Base-by-base conservation (phyloP, 1,140 invertebrate species). In the Zaprionus davidi region DNA sequence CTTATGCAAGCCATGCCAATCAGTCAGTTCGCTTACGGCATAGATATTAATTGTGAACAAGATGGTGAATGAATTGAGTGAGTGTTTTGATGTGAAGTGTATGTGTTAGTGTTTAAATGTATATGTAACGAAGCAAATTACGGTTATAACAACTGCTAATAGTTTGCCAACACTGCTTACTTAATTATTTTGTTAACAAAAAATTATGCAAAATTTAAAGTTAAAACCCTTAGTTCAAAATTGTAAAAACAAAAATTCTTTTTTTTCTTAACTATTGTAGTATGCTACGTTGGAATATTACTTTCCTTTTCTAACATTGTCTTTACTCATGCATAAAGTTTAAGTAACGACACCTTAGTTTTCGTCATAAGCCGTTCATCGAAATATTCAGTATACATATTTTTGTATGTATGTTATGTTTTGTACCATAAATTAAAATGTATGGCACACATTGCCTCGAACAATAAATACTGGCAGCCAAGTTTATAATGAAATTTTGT, bases 1-100 rank as follows among this genome's bases (percentile, higher is more conserved):
- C 59, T 88, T 88, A 88, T 88, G 75, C 90, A 88, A 88, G 78
- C 65, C 65, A 88, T 88, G 78, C 84, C 84, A 88, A 90, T 88
- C 85, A 81, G 71, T 62, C 68, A 70, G 55, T 57, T 41, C 73
- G 78, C 81, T 90, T 88, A 85, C 88, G 85, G 62, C 85, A 84
- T 44, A 88, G 78, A 90, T 90, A 90, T 88, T 90, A 88, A 90
- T 90, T 88, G 79, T 85, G 79, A 64, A 81, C 71, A 84, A 59
- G 63, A 70, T 58, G 65, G 62, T 51, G 79, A 86, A 81, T 78
- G 69, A 66, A 79, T 83, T 83, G 41, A 79, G 73, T 79, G 75
- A 79, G 55, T 80, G 57, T 74, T 81, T 78, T 62, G 53, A 76
- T 64, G 63, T 62, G 49, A 64, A 78, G 59, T 75, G 53, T 68